Percentiles rank a stretch among this genome's conserved stretches.
Evolutionary conservation across 2,797 vertebrate genomes (phyloP).

Genomic region (Danio tinwini): DNA sequence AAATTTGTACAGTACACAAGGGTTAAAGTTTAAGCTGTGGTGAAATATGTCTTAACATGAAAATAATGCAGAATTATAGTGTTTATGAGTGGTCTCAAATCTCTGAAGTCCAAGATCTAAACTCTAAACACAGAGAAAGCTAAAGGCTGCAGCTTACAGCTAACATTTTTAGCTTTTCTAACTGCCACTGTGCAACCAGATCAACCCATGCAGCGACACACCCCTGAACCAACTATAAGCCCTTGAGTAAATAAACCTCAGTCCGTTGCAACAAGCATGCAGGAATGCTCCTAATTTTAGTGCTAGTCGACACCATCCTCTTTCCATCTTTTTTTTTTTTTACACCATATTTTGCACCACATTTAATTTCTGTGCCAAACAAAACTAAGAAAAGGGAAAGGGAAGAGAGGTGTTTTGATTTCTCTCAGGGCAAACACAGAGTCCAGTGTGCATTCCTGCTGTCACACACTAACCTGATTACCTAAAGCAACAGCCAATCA

Average conservation of each 20-base stretch:
- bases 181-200: constrained; percentile 11
- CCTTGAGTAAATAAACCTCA: constrained; percentile 18
- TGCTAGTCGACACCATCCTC: background rate
- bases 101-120: background rate
- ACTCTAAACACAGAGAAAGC: background rate
- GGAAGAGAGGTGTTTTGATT: background rate
- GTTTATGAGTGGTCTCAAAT: background rate
- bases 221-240: constrained; percentile 23
- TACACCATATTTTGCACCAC: background rate
- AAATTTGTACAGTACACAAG: too few relatives aligned
- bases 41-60: background rate
- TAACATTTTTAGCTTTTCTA: background rate
- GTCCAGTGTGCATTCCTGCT: constrained; percentile 6
- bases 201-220: background rate
- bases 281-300: constrained; percentile 3
- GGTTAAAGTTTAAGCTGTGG: background rate
- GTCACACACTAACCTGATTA: constrained; percentile 34
- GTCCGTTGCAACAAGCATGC: constrained; percentile 24
- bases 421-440: constrained; percentile 21
- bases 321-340: background rate
- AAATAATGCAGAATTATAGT: background rate
- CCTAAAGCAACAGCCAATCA: constrained; percentile 54
- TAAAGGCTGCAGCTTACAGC: background rate
- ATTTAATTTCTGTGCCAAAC: background rate
- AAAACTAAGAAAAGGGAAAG: background rate